phyloP scores from a whole-genome alignment of 2,797 vertebrate species.

The Cephalopachus bancanus region DNA sequence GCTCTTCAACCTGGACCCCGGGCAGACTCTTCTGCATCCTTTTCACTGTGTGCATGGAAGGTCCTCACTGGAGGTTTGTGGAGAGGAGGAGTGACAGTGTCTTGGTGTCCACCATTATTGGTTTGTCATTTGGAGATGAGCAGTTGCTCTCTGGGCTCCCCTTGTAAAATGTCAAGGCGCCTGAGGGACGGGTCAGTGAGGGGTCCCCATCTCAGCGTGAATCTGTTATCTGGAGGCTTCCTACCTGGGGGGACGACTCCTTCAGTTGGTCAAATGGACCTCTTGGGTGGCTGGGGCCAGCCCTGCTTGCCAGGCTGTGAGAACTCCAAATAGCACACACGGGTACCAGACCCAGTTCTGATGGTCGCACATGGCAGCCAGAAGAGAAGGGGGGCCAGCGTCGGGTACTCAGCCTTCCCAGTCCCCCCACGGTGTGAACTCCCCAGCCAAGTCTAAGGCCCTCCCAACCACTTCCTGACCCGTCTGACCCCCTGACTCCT shows the following conservation, averaged over 20 bases:
- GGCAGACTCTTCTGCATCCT: background rate
- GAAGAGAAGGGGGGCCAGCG: background rate
- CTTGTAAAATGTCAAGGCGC: background rate
- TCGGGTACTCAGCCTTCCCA: rapidly evolving
- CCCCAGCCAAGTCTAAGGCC: background rate
- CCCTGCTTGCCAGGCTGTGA: background rate
- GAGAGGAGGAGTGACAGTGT: background rate
- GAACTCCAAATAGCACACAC: background rate
- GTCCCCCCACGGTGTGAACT: rapidly evolving
- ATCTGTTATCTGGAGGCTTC: background rate
- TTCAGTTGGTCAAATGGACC: background rate
- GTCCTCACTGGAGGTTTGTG: background rate
- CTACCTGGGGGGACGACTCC: background rate
- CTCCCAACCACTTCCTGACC: background rate
- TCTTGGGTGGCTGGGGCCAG: background rate
- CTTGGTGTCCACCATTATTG: background rate
- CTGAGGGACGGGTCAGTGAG: background rate
- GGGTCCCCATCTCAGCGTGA: background rate
- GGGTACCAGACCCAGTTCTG: background rate
- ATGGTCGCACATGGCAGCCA: rapidly evolving
- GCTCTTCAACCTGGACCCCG: background rate
- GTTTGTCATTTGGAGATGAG: background rate
- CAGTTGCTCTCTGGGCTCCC: background rate
- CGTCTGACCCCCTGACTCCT: background rate
- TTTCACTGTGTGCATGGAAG: background rate